These are phyloP conservation scores for Tachina lurida DNA, from an alignment of 2,888 invertebrate species.

Conservation along the genomic window DNA sequence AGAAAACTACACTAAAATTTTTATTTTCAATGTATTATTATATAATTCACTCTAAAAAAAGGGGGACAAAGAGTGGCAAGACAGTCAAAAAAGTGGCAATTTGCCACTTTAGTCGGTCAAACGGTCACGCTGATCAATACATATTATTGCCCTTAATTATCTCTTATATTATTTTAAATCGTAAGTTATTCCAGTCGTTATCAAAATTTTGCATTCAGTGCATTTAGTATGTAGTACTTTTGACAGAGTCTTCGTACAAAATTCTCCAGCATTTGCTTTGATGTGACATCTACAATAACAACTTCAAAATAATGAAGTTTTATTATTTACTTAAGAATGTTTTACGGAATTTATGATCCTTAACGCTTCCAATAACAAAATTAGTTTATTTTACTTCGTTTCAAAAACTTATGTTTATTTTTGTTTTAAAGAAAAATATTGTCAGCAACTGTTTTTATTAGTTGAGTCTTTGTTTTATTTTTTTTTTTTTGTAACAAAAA, in stretches of 20 bases:
- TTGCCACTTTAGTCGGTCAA: no score
- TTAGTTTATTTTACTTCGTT: constrained; percentile 82
- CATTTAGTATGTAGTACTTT: no score
- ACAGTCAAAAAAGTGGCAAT: no score
- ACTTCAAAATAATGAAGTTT: constrained; percentile 49
- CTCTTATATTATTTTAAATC: no score
- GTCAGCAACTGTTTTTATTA: constrained; percentile 71
- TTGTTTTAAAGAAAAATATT: constrained; percentile 75
- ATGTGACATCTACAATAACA: constrained; percentile 62
- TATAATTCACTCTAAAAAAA: no score
- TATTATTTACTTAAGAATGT: constrained; percentile 67
- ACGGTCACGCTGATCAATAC: no score
- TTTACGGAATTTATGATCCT: constrained; percentile 70
- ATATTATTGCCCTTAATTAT: no score
- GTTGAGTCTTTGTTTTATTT: not conserved
- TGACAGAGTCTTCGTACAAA: not conserved
- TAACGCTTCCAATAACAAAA: constrained; percentile 70
- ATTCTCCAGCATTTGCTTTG: constrained; percentile 46
- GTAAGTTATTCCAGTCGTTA: no score
- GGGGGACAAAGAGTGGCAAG: no score
- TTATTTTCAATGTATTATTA: no score
- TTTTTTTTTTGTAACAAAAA: constrained; percentile 12
- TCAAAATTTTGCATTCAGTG: not conserved
- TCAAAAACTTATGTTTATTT: constrained; percentile 80
- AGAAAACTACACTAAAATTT: no score